A percentile compares a stretch with the other conserved stretches of the same genome.
Evolutionary conservation across 2,888 invertebrate genomes (phyloP).

Genomic region (Scaptomyza reducta): DNA sequence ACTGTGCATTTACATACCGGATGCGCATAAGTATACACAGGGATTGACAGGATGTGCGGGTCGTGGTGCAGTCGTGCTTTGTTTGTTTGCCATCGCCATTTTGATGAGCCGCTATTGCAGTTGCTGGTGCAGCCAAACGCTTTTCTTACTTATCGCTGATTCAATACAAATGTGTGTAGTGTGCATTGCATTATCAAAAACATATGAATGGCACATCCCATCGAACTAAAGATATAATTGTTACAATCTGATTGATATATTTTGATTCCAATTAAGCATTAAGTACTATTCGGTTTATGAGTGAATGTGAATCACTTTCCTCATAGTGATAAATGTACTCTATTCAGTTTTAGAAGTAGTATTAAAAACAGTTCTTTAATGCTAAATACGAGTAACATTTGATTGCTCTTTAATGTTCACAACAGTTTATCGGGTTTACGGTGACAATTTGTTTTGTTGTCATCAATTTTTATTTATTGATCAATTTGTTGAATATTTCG

Average conservation of each 20-base stretch:
- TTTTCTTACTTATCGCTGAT: constrained; percentile 40
- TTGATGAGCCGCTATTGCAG: constrained; percentile 32
- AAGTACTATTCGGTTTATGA: background rate
- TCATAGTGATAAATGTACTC: too few relatives aligned
- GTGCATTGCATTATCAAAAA: constrained; percentile 6
- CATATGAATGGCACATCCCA: background rate
- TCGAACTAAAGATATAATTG: background rate
- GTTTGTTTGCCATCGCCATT: constrained; percentile 48
- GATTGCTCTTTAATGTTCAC: background rate
- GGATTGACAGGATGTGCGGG: constrained; percentile 78
- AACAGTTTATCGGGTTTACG: background rate
- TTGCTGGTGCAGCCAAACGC: constrained; percentile 40
- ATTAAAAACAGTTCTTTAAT: background rate
- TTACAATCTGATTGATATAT: background rate
- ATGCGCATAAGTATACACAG: constrained; percentile 74
- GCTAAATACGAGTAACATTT: background rate
- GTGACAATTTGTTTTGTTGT: background rate
- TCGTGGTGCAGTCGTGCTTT: constrained; percentile 62
- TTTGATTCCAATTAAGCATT: background rate
- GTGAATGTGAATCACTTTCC: too few relatives aligned
- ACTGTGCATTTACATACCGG: constrained; percentile 66
- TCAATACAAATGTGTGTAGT: constrained; percentile 44
- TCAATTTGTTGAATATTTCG: constrained; percentile 34
- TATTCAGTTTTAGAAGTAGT: background rate
- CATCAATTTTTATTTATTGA: constrained; percentile 10